These are phyloP conservation scores for Florisuga fusca DNA, from an alignment of 2,797 vertebrate species.

Conservation along the genomic window DNA sequence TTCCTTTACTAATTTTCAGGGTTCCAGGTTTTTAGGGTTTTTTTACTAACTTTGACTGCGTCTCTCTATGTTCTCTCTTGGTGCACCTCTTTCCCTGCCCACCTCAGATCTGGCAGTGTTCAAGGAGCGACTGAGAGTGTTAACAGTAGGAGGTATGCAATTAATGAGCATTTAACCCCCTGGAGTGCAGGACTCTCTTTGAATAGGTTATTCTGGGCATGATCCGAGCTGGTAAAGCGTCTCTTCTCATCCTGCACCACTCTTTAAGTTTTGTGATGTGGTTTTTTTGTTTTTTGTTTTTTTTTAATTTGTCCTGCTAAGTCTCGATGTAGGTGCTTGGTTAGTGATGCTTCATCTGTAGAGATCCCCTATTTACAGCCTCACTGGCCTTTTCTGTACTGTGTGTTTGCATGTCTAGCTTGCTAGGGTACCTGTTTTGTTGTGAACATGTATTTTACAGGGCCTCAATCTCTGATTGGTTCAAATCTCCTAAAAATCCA, in stretches of 20 bases:
- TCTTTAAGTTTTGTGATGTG: background rate
- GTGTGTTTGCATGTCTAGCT: constrained; percentile 27
- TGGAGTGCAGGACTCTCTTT: constrained; percentile 73
- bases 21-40: background rate
- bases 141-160: constrained; percentile 96
- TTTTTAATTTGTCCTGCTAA: background rate
- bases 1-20: constrained; percentile 22
- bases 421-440: background rate
- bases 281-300: background rate
- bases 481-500: background rate
- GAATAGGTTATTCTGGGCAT: constrained; percentile 76
- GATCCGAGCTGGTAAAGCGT: constrained; percentile 58
- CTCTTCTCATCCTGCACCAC: background rate
- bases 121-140: constrained; percentile 93
- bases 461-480: background rate
- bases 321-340: background rate
- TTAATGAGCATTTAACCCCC: constrained; percentile 69
- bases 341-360: background rate
- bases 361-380: background rate
- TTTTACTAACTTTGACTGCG: constrained; percentile 77
- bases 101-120: constrained; percentile 90
- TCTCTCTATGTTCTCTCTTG: constrained; percentile 82
- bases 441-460: background rate
- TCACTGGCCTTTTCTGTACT: background rate
- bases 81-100: constrained; percentile 70